Evolutionary conservation across 2,113 vertebrate genomes (phyloP), one percentile per base, ranked within the genome.

Genomic region (Silurus asotus): DNA sequence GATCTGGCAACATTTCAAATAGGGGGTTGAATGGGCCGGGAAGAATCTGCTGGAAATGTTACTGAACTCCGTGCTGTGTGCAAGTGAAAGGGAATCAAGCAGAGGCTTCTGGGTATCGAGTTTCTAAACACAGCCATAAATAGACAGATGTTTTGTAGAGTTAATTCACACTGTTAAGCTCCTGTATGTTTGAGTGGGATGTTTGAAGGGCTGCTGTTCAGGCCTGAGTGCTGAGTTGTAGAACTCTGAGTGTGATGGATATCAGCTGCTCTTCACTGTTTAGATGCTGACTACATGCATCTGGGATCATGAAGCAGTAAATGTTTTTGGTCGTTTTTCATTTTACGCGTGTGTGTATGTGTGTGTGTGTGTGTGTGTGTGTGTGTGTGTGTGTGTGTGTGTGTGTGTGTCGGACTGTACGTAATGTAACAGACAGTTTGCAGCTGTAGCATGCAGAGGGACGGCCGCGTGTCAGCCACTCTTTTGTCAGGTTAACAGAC

Each of bases 401-500:
- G 62, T 78, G 15, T 76, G 76, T 64, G 61, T 45, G 65, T 65
- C 14, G 65, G 65, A 37, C 45, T 49, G 62, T 70, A 48, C 10
- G 56, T 49, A 20, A 77, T 70, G 19, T 56, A 88, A 78, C 79
- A 84, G 87, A 90, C 85, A 61, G 76, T n/a, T 61, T 53, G 28
- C 87, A 67, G 82, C 90, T 89, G 89, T 69, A 89, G 58, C 81
- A 78, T 79, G 86, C 82, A 80, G 69, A 84, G 74, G 49, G 84
- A 56, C 79, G 77, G 81, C 82, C 55, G 20, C 58, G 64, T 67
- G 87, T 84, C 84, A 82, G 72, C 77, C 53, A 2, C 45, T 65
- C 84, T 81, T 81, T 89, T 88, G 87, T 90, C 88, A 86, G 79
- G 67, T 78, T 88, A 90, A 88, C 86, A 86, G 86, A 87, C 79